Evolutionary conservation across 2,797 vertebrate species (phyloP), one percentile per base, ranked within the genome.

Genomic region (Poeciliopsis paucimaculata): DNA sequence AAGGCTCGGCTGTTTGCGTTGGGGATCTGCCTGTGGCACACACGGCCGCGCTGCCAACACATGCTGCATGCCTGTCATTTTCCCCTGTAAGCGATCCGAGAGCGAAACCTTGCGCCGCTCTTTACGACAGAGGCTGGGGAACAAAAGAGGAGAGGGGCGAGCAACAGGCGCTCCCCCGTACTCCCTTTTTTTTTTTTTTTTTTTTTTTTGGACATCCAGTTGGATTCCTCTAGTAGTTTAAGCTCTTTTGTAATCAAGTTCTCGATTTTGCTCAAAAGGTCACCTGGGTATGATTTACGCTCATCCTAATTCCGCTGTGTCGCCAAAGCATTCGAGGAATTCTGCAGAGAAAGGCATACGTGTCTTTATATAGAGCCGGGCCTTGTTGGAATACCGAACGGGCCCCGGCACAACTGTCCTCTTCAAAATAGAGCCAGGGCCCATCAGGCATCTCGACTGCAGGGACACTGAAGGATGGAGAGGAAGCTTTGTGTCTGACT

Each of bases 361-460:
- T 77, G 74, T 87, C 88, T 91, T 91, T 93, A 90, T 93, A 81
- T 93, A 92, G 92, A 90, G 84, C 57, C 36, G 0, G 49, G 85
- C 72, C 87, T 83, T 83, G 89, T 80, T 80, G 77, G 88, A 93
- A 94, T 92, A 89, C 92, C 90, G 88, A 85, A 76, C 79, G 79
- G 88, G 83, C 86, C 64, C 31, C 87, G 89, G 91, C 90, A 94
- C 92, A 95, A 92, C 91, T 94, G 94, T 89, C 88, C 41, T 77
- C 80, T 90, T 91, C 49, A 88, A 94, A 95, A 95, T 95, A 95
- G 90, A 91, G 88, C 77, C 34, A 55, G 3, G 82, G 78, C 75
- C 12, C 80, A 62, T 88, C 88, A 87, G 78, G 74, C 84, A 76
- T 88, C 73, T 82, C 49, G 84, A 78, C 84, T 76, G 57, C 77